Evolutionary conservation across 2,888 invertebrate species (phyloP).

Genomic region (Silvanus unidentatus): DNA sequence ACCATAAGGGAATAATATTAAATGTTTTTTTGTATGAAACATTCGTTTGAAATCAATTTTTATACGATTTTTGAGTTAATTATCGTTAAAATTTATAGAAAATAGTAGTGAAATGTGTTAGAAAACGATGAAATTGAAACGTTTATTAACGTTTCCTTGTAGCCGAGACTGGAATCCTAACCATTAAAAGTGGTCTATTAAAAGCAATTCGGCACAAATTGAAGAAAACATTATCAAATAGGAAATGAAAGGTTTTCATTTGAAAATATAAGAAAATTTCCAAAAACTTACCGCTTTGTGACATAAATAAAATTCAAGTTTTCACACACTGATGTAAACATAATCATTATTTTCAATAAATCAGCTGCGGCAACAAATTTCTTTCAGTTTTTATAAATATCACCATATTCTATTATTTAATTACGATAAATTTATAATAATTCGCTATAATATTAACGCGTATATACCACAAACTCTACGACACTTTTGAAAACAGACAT

Average conservation of each 20-base stretch:
- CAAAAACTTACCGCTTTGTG: conserved; percentile 50
- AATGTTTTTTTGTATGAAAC: too few species aligned
- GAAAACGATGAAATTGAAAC: too few species aligned
- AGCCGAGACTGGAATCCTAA: too few species aligned
- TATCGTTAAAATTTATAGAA: too few species aligned
- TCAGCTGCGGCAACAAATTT: conserved; percentile 42
- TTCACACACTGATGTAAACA: conserved; percentile 72
- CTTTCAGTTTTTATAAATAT: conserved; percentile 41
- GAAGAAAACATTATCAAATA: conserved; percentile 5
- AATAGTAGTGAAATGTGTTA: too few species aligned
- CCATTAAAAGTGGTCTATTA: neutral
- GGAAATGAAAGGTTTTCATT: too few species aligned
- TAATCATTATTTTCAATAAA: conserved; percentile 56
- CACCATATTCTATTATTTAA: conserved; percentile 45
- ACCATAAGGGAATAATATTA: too few species aligned
- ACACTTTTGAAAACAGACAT: conserved; percentile 68
- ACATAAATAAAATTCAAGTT: conserved; percentile 59
- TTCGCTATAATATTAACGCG: conserved; percentile 41
- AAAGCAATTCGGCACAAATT: neutral
- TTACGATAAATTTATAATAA: conserved; percentile 38
- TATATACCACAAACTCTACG: conserved; percentile 41
- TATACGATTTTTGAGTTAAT: too few species aligned
- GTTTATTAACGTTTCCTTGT: too few species aligned
- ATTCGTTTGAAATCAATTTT: too few species aligned
- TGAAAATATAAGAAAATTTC: neutral